Conservation (phyloP, 2,797 vertebrate species). For the Pitangus sulphuratus region DNA sequence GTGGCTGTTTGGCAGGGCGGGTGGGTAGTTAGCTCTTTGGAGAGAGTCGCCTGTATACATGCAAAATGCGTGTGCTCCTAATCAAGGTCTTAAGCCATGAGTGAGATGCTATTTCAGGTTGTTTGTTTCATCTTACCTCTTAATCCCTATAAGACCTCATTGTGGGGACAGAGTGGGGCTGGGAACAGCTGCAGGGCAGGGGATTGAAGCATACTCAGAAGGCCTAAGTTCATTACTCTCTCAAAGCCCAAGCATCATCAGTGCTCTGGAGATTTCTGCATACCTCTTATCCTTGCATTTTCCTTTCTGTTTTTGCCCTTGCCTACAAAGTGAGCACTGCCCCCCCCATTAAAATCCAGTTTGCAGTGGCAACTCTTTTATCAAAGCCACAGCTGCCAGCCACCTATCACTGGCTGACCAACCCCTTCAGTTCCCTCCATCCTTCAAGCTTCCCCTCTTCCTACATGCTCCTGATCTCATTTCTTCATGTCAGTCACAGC, state of each 20-base stretch:
- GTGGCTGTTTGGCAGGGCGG: neutral
- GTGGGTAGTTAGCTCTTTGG: neutral
- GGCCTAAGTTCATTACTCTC: neutral
- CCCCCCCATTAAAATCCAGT: neutral
- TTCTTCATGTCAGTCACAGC: neutral
- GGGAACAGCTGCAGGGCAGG: neutral
- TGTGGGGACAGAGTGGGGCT: neutral
- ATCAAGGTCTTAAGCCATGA: constrained; percentile 14
- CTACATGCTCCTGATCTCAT: fast-evolving
- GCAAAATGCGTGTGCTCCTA: neutral
- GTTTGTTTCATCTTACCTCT: constrained; percentile 43
- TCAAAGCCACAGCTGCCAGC: neutral
- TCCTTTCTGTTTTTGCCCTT: neutral
- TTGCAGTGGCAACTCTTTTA: neutral
- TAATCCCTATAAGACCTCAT: constrained; percentile 35
- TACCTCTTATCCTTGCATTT: neutral
- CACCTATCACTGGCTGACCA: neutral
- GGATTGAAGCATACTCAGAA: neutral
- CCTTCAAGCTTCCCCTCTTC: neutral
- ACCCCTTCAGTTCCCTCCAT: neutral
- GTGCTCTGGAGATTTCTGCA: neutral
- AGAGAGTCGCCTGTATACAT: neutral
- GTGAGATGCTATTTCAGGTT: constrained; percentile 53
- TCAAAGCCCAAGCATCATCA: neutral
- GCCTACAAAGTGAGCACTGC: neutral